These are phyloP conservation scores for Numenius arquata DNA, from an alignment of 2,113 vertebrate species.

Conservation along the genomic window DNA sequence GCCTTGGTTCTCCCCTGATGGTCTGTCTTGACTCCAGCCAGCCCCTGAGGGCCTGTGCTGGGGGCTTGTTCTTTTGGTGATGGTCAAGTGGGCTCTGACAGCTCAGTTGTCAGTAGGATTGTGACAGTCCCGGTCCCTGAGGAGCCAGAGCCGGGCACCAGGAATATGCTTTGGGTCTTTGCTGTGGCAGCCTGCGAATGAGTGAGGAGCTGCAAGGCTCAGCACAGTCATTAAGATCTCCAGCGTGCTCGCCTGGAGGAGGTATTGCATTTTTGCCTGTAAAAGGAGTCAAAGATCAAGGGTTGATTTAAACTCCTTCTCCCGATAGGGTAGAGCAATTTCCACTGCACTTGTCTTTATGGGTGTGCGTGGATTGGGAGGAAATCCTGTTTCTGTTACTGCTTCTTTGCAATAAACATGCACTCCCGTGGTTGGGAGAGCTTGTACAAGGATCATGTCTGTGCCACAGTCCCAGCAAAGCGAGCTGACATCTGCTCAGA, in stretches of 20 bases:
- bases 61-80: not conserved
- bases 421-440: not conserved
- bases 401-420: not conserved
- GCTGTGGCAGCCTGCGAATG: not conserved
- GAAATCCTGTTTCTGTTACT: not conserved
- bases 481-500: not conserved
- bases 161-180: not conserved
- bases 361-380: not conserved
- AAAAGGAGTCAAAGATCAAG: constrained; percentile 30
- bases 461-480: not conserved
- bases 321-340: not conserved
- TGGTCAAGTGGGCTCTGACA: not conserved
- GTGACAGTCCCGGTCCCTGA: not conserved
- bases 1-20: not conserved
- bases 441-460: not conserved
- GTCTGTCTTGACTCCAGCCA: not conserved
- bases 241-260: not conserved
- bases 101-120: not conserved
- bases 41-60: not conserved
- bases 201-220: not conserved
- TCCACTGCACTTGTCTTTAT: not conserved
- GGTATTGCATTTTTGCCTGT: not conserved
- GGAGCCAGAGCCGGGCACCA: not conserved
- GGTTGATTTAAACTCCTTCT: constrained; percentile 15
- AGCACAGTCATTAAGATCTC: not conserved